Base-by-base conservation (phyloP, 1,140 invertebrate species). In the Drosophila pallidifrons region DNA sequence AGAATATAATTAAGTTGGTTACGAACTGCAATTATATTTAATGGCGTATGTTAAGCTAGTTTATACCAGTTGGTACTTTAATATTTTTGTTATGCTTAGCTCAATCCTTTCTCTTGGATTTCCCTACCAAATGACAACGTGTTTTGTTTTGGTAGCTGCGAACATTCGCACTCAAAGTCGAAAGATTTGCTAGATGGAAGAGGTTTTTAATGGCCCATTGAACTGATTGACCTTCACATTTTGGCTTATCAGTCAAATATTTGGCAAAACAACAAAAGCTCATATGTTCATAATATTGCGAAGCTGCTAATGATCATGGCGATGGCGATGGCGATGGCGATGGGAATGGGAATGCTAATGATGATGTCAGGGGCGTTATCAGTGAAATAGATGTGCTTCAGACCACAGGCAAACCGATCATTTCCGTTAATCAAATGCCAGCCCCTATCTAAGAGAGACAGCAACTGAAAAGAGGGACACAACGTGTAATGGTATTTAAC, bases 351-450 rank as follows among this genome's bases (percentile, higher is more conserved):
- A 25, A 51, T 69, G 57, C 35, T 49, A 52, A 25, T 55, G 70
- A 73, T 75, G 67, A 75, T 64, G 67, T 71, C 73, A 75, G 47
- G n/a, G 32, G 8, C 13, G 52, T 75, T 75, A 75, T 75, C 67
- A 71, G 54, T 46, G 3, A 25, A 25, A 25, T 25, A 25, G 4
- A 25, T 43, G 46, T 13, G 20, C 35, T 46, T n/a, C 8, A 45
- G 46, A 11, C 35, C 59, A 25, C 8, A 45, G 46, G 15, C 52
- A 71, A 58, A 58, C 52, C 46, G 43, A 74, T 77, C 64, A 49
- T 68, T 77, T 77, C 71, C 71, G 64, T 28, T 58, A 66, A 52
- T 55, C 49, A 49, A 57, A 47, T 30, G 10, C 7, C 13, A 8
- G 54, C 58, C 73, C 72, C 59, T 63, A 60, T 68, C 4, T 7